phyloP scores from a whole-genome alignment of 2,113 vertebrate species.

The Tragelaphus imberbis region DNA sequence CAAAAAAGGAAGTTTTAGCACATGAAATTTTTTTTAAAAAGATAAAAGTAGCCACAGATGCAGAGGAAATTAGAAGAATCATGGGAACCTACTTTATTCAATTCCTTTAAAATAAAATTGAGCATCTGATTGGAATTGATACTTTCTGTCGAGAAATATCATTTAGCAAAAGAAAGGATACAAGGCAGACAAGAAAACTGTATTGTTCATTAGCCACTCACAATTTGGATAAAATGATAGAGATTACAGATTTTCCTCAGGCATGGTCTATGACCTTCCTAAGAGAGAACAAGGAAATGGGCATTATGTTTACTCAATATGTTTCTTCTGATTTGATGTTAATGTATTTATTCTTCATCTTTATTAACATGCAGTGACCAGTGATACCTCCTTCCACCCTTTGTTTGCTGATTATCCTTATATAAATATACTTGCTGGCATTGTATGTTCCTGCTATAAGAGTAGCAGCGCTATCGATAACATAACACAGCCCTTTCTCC shows the following conservation, averaged over 20 bases:
- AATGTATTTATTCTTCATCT: background rate
- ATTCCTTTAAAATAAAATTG: background rate
- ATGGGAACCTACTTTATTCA: background rate
- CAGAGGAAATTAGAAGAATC: background rate
- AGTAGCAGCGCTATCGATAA: background rate
- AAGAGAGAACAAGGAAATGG: background rate
- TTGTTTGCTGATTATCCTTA: background rate
- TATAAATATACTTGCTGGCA: background rate
- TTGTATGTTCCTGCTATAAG: background rate
- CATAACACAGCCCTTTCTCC: background rate
- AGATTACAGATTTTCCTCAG: background rate
- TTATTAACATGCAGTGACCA: background rate
- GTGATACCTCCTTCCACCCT: background rate
- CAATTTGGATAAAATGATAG: background rate
- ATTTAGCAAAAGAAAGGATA: background rate
- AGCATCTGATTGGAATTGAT: background rate
- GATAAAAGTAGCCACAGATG: background rate
- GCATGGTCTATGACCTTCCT: background rate
- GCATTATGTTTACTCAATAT: background rate
- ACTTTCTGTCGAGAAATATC: background rate
- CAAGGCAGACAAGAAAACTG: background rate
- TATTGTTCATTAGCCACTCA: background rate
- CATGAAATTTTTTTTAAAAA: background rate
- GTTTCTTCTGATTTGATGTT: background rate
- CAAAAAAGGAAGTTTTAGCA: conserved; percentile 2